Percentiles rank a stretch among this genome's conserved stretches.
phyloP scores from a whole-genome alignment of 2,113 vertebrate species.

The Rhadina sibilatrix region DNA sequence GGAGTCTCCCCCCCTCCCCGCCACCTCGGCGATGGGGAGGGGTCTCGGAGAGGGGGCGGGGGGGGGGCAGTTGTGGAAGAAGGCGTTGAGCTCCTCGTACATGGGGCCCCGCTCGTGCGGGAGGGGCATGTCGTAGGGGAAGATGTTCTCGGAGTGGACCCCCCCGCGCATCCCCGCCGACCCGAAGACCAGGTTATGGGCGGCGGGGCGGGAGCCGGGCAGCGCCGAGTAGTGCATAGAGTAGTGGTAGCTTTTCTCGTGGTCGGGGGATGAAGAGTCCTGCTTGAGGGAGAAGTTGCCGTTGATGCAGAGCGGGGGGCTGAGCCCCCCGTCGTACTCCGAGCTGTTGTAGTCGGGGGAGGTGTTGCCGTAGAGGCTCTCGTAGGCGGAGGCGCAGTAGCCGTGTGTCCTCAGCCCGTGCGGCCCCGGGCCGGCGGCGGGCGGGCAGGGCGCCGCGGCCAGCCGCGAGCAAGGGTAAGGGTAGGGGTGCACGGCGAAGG shows the following conservation, averaged over 20 bases:
- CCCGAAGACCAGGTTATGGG: conserved; percentile 87
- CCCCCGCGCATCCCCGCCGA: conserved; percentile 85
- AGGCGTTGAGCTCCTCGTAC: conserved; percentile 93
- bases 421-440: conserved; percentile 79
- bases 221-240: conserved; percentile 96
- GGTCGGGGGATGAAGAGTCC: conserved; percentile 87
- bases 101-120: conserved; percentile 88
- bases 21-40: background rate
- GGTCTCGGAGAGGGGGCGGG: background rate
- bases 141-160: conserved; percentile 90
- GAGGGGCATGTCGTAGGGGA: conserved; percentile 94
- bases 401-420: conserved; percentile 88
- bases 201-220: conserved; percentile 82
- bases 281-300: conserved; percentile 94
- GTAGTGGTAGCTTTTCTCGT: conserved; percentile 92
- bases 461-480: conserved; percentile 87
- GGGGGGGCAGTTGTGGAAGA: conserved; percentile 88
- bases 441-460: conserved; percentile 87
- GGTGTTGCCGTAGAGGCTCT: conserved; percentile 86
- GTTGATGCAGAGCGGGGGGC: conserved; percentile 89
- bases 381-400: conserved; percentile 84
- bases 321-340: conserved; percentile 88
- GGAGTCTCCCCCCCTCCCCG: background rate
- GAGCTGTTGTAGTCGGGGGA: conserved; percentile 96
- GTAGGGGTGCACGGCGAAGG: conserved; percentile 92